A percentile compares a stretch with the other conserved stretches of the same genome.
Conservation (phyloP, 2,113 vertebrate genomes). For the Pseudois nayaur region DNA sequence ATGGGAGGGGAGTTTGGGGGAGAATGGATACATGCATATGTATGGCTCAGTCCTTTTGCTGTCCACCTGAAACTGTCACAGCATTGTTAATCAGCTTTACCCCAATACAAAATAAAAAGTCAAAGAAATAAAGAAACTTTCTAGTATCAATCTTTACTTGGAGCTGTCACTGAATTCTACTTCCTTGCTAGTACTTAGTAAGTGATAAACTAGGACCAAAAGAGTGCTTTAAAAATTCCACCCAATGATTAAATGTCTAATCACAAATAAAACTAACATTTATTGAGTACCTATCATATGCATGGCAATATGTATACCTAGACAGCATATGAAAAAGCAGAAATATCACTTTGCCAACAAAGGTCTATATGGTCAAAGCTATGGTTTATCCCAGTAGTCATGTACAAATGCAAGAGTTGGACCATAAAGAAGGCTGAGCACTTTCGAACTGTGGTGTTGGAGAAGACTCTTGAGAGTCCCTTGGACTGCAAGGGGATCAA, state of each 20-base stretch:
- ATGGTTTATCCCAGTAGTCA: not conserved
- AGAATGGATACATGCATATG: not conserved
- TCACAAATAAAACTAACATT: not conserved
- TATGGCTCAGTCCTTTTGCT: not conserved
- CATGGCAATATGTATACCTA: not conserved
- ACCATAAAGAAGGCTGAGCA: not conserved
- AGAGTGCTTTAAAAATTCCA: not conserved
- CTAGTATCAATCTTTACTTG: not conserved
- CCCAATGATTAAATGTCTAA: not conserved
- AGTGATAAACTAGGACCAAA: not conserved
- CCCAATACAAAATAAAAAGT: not conserved
- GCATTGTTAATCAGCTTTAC: not conserved
- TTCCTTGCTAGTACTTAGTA: not conserved
- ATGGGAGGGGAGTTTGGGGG: not conserved
- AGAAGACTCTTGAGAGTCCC: not conserved
- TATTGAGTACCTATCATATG: not conserved
- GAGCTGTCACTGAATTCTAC: not conserved
- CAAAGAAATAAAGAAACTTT: not conserved
- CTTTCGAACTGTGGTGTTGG: not conserved
- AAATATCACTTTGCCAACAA: not conserved
- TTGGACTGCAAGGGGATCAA: not conserved
- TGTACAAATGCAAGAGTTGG: not conserved
- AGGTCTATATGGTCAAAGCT: not conserved
- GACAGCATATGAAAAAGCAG: not conserved
- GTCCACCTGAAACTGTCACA: not conserved